Evolutionary conservation across 2,888 invertebrate species (phyloP).

Genomic region (Leptopilina syphax): DNA sequence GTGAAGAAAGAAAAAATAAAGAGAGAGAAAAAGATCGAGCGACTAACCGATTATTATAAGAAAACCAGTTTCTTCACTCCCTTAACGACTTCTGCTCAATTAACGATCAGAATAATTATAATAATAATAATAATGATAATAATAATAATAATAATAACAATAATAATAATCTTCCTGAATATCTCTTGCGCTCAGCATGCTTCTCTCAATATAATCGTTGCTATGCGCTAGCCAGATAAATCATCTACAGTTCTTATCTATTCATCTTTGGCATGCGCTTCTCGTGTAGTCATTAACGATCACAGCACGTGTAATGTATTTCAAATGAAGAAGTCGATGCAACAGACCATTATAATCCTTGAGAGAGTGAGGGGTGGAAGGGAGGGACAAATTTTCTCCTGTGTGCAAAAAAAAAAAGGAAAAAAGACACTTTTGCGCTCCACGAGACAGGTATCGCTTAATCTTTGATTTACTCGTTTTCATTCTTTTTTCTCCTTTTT

Average conservation of each 20-base stretch:
- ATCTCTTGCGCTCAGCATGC: constrained; percentile 36
- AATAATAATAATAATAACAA: too few species aligned
- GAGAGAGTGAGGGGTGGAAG: neutral
- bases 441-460: constrained; percentile 6
- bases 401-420: neutral
- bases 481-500: neutral
- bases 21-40: too few species aligned
- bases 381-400: constrained; percentile 10
- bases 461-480: constrained; percentile 11
- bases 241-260: constrained; percentile 25
- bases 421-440: constrained; percentile 8
- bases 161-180: constrained; percentile 20
- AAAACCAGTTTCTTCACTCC: constrained; percentile 31
- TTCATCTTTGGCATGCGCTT: constrained; percentile 36
- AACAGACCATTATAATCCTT: constrained; percentile 18
- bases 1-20: too few species aligned
- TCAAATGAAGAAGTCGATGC: constrained; percentile 27
- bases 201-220: constrained; percentile 14
- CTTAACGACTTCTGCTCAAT: constrained; percentile 43
- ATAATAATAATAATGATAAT: too few species aligned
- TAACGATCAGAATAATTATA: constrained; percentile 31
- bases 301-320: constrained; percentile 28
- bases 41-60: neutral
- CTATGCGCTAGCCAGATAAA: constrained; percentile 22
- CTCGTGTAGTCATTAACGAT: constrained; percentile 26